Conservation (phyloP, 2,888 invertebrate genomes). For the Ectemnius cavifrons region DNA sequence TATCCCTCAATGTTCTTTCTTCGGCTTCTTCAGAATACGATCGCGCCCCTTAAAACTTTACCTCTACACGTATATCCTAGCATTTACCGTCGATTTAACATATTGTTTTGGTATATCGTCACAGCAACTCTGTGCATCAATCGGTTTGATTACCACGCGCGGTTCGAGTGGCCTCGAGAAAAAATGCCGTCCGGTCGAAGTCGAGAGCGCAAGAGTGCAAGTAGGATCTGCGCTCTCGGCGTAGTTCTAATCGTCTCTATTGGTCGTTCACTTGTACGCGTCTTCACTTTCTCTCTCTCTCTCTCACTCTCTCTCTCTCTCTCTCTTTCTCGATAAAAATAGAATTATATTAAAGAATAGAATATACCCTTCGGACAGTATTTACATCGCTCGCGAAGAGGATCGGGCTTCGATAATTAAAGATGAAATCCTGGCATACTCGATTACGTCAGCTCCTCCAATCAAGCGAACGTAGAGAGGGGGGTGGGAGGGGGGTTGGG, state of each 20-base stretch:
- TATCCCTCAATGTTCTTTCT: no score
- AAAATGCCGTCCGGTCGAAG: slow-evolving; percentile 1
- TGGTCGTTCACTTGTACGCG: no score
- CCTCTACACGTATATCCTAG: slow-evolving; percentile 44
- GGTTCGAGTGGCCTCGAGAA: background rate
- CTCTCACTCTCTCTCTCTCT: background rate
- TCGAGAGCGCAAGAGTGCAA: slow-evolving; percentile 2
- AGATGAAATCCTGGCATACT: no score
- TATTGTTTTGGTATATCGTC: slow-evolving; percentile 77
- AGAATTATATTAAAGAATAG: background rate
- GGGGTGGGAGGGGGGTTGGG: no score
- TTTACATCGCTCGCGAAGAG: no score
- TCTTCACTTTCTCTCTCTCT: no score
- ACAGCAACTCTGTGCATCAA: slow-evolving; percentile 75
- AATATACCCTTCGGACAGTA: no score
- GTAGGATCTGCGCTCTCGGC: no score
- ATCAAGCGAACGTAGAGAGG: no score
- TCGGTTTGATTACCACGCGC: slow-evolving; percentile 71
- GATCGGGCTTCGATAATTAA: no score
- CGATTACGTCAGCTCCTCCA: no score
- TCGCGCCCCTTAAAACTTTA: slow-evolving; percentile 31
- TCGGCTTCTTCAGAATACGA: slow-evolving; percentile 26
- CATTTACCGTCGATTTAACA: slow-evolving; percentile 60
- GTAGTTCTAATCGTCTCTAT: no score
- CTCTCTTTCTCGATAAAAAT: background rate